Conservation (phyloP, 2,888 invertebrate species). For the Philereme transversata region DNA sequence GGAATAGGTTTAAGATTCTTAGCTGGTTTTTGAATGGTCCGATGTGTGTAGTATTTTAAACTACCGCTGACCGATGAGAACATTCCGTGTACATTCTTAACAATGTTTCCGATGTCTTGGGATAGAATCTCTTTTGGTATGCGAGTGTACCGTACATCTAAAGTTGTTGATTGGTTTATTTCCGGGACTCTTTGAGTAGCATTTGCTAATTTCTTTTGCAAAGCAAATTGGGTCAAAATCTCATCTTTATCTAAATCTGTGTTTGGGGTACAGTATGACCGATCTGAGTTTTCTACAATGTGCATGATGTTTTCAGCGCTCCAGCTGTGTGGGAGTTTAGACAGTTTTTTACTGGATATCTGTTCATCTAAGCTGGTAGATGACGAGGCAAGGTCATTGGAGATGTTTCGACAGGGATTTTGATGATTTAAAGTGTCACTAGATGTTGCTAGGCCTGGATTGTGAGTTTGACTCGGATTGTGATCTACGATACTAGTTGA, state of each 20-base stretch:
- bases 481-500: constrained; percentile 10
- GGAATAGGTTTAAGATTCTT: constrained; percentile 56
- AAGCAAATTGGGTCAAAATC: constrained; percentile 63
- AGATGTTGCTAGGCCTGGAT: neutral
- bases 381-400: constrained; percentile 56
- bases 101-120: constrained; percentile 74
- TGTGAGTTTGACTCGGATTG: constrained; percentile 1
- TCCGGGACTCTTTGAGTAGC: constrained; percentile 68
- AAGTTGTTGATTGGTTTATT: constrained; percentile 35
- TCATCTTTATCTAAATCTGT: constrained; percentile 61
- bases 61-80: constrained; percentile 78
- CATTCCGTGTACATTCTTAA: constrained; percentile 79
- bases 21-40: constrained; percentile 55
- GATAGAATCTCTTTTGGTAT: constrained; percentile 71
- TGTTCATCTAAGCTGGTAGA: constrained; percentile 64
- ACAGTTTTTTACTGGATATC: constrained; percentile 42
- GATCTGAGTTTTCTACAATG: constrained; percentile 38
- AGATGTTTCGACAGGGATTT: constrained; percentile 41
- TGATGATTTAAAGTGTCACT: constrained; percentile 45
- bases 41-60: constrained; percentile 70
- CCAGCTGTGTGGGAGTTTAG: constrained; percentile 57
- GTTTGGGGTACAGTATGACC: constrained; percentile 40
- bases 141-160: constrained; percentile 56
- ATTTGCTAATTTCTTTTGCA: constrained; percentile 62
- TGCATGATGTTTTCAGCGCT: constrained; percentile 70